Evolutionary conservation across 2,888 invertebrate species (phyloP), one percentile per base, ranked within the genome.

Genomic region (Phengaris arion): DNA sequence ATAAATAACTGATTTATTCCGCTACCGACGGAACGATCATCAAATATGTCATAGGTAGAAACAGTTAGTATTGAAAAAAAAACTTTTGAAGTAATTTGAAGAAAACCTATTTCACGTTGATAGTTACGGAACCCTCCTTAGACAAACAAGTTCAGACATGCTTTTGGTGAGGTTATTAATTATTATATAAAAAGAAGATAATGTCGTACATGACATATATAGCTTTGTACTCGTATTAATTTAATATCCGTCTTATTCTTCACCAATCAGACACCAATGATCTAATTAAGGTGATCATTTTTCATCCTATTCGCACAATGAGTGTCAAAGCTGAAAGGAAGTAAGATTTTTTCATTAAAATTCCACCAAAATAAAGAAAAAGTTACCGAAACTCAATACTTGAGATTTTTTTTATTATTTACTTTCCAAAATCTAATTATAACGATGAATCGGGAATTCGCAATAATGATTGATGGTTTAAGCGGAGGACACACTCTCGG

Each of bases 391-490:
- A 72, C 72, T 52, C 72, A 72, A 72, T 72, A 72, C 72, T 72
- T 52, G 72, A 54, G 54, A 54, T 72, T 72, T 72, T 72, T 70
- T 81, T 80, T 81, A 81, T 79, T 82, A 81, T 82, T 82, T 82
- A 82, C 81, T 82, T 81, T 81, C 79, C 80, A 70, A 82, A 83
- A 82, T 82, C 86, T 88, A 86, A 89, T 88, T 89, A 87, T 83
- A 83, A 83, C 87, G 86, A 85, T 86, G 85, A 82, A 86, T 88
- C 83, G 86, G 85, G 81, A 83, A 83, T 85, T 83, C 83, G 81
- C 83, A 74, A 85, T 85, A 83, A 79, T 88, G 88, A 89, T 89
- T 88, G 85, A 88, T 88, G 88, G 85, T 79, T 79, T 76, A 81
- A 70, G 82, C 22, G 45, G 76, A 15, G 82, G 77, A 64, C 81